A percentile compares a stretch with the other conserved stretches of the same genome.
phyloP scores from a whole-genome alignment of 2,888 invertebrate species.

The Alloscopus bannaensis region DNA sequence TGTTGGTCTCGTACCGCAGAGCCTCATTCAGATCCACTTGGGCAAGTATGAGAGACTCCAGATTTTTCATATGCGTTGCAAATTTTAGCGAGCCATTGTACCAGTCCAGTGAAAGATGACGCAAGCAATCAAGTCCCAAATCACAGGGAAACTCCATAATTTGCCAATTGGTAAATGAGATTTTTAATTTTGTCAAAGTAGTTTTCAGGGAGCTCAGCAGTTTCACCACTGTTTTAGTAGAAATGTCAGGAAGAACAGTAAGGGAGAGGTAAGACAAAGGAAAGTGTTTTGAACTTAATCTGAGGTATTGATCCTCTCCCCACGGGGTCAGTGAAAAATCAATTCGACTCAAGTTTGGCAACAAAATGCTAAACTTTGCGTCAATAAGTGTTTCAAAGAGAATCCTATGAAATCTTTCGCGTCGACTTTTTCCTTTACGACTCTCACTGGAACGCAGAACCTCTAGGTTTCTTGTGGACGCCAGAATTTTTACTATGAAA shows the following conservation, averaged over 20 bases:
- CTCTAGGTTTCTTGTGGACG: slow-evolving; percentile 47
- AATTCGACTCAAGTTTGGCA: slow-evolving; percentile 52
- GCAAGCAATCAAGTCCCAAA: slow-evolving; percentile 34
- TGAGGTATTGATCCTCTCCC: slow-evolving; percentile 58
- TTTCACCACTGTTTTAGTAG: slow-evolving; percentile 46
- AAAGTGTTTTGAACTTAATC: slow-evolving; percentile 48
- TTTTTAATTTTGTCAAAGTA: slow-evolving; percentile 60
- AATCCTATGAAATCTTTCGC: slow-evolving; percentile 59
- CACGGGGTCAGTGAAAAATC: slow-evolving; percentile 59
- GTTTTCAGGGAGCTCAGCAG: slow-evolving; percentile 52
- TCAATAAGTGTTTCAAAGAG: slow-evolving; percentile 60
- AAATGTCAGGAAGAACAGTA: slow-evolving; percentile 56
- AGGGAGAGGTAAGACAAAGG: slow-evolving; percentile 57
- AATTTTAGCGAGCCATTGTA: slow-evolving; percentile 64
- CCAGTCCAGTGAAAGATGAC: slow-evolving; percentile 64
- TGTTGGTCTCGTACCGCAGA: slow-evolving; percentile 28
- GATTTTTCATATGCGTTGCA: slow-evolving; percentile 45
- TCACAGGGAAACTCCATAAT: slow-evolving; percentile 58
- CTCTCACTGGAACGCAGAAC: slow-evolving; percentile 58
- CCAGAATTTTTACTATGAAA: slow-evolving; percentile 59
- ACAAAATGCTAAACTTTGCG: slow-evolving; percentile 45
- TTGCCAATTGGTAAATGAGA: slow-evolving; percentile 66
- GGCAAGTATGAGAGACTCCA: slow-evolving; percentile 54
- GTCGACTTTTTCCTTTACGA: slow-evolving; percentile 54
- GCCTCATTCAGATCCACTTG: slow-evolving; percentile 63